Evolutionary conservation across 1,140 invertebrate species (phyloP).

Genomic region (Polyergus mexicanus): DNA sequence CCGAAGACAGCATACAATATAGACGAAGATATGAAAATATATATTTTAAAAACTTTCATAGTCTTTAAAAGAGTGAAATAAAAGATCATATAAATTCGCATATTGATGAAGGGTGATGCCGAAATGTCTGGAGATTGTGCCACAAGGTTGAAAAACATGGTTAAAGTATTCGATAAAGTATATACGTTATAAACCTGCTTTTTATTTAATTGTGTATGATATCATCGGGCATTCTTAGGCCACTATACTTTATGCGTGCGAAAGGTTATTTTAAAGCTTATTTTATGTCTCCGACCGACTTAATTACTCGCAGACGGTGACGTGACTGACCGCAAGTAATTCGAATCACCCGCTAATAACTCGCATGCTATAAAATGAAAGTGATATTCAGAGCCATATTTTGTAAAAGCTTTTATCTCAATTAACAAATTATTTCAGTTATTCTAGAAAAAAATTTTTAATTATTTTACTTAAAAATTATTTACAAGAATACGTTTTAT

Average conservation of each 20-base stretch:
- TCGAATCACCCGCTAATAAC: constrained; percentile 4
- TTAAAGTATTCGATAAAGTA: neutral
- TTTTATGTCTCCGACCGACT: constrained; percentile 30
- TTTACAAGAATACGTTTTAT: too few species aligned
- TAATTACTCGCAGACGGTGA: constrained; percentile 47
- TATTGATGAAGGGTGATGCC: constrained; percentile 32
- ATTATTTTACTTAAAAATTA: neutral
- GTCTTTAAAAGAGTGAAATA: neutral
- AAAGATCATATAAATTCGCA: neutral
- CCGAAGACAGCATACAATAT: neutral
- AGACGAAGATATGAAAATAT: neutral
- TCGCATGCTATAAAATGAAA: constrained; percentile 37
- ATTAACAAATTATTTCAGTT: neutral
- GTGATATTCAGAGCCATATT: constrained; percentile 25
- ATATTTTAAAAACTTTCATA: neutral
- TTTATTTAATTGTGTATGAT: constrained; percentile 62
- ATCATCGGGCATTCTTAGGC: neutral
- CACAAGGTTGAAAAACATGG: constrained; percentile 54
- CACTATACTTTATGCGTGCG: constrained; percentile 21
- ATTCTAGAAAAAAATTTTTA: neutral
- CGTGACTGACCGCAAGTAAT: constrained; percentile 41
- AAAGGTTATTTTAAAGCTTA: constrained; percentile 21
- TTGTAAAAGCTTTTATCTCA: constrained; percentile 42
- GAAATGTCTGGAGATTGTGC: constrained; percentile 62
- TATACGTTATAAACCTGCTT: constrained; percentile 36